Evolutionary conservation across 2,113 vertebrate genomes (phyloP), one percentile per base, ranked within the genome.

Genomic region (Cavia aperea): DNA sequence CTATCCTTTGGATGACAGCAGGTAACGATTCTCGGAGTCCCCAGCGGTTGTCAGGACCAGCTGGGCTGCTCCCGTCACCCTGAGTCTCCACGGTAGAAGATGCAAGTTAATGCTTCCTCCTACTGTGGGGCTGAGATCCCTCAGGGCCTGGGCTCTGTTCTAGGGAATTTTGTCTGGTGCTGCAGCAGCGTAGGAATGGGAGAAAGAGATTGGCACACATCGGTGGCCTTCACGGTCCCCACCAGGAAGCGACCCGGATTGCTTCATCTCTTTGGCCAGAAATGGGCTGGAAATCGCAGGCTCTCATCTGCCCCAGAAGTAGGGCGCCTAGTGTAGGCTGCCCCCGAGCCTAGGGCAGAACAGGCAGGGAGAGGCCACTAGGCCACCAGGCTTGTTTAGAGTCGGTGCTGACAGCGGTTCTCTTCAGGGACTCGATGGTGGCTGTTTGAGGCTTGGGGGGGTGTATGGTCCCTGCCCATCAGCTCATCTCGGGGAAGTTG

Each of bases 171-270:
- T 31, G 65, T 10, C 43, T 29, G 46, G 73, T 18, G 51, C 36
- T 24, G 39, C 19, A 3, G 29, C 21, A 3, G 29, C 21, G 43
- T 11, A 1, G 16, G 13, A 24, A 23, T 16, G 33, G 14, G 46
- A 26, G 29, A 9, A 10, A 3, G n/a, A 16, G 62, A 24, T 3
- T 5, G 8, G 46, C 4, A 24, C 24, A 63, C 26, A 12, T 7
- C 18, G n/a, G 1, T 15, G 1, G 7, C 2, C 23, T 9, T 36
- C 43, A 31, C 79, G 1, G 10, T 18, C 26, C 29, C 72, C 2
- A 29, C 15, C n/a, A 49, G n/a, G 39, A 33, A 63, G 33, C 5
- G 23, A 33, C 58, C 8, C 5, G 5, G 36, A 33, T 63, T 21
- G 15, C 60, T 89, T 75, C 26, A 1, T 90, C 68, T 90, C 77